phyloP scores from a whole-genome alignment of 2,888 invertebrate genomes.

The Ichneumon xanthorius region DNA sequence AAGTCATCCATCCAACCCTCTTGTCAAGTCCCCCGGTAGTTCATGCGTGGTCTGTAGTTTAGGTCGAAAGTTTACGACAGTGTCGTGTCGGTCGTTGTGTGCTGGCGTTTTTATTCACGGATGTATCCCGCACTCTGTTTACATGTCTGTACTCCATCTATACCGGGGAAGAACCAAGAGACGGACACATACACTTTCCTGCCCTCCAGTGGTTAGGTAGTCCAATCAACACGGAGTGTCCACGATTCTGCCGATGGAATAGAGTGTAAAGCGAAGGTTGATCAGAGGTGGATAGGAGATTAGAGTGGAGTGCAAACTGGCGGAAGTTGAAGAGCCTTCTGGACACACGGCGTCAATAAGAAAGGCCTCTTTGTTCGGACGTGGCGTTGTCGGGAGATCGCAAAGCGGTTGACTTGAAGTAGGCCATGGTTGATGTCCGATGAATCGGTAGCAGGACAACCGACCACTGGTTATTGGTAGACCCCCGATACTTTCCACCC shows the following conservation, averaged over 20 bases:
- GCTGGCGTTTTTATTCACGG: too few relatives aligned
- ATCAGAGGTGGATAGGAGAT: not conserved
- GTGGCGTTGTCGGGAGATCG: not conserved
- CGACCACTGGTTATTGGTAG: not conserved
- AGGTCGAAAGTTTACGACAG: conserved; percentile 53
- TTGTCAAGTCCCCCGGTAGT: conserved; percentile 11
- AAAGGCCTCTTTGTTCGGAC: conserved; percentile 10
- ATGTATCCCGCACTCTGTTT: too few relatives aligned
- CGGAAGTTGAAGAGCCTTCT: not conserved
- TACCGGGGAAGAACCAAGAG: too few relatives aligned
- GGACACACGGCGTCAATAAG: conserved; percentile 45
- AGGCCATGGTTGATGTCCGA: not conserved
- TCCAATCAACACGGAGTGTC: not conserved
- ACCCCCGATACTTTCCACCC: not conserved
- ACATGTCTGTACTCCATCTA: too few relatives aligned
- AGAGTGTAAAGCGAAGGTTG: not conserved
- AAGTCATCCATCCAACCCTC: conserved; percentile 43
- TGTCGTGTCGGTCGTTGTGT: conserved; percentile 7
- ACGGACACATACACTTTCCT: not conserved
- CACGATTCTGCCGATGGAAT: not conserved
- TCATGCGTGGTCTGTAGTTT: conserved; percentile 46
- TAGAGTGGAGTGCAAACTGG: not conserved
- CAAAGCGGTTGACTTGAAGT: not conserved
- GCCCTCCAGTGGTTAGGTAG: not conserved
- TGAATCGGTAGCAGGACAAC: not conserved